These are phyloP conservation scores for Pandion haliaetus DNA, from an alignment of 2,113 vertebrate species.

Conservation along the genomic window DNA sequence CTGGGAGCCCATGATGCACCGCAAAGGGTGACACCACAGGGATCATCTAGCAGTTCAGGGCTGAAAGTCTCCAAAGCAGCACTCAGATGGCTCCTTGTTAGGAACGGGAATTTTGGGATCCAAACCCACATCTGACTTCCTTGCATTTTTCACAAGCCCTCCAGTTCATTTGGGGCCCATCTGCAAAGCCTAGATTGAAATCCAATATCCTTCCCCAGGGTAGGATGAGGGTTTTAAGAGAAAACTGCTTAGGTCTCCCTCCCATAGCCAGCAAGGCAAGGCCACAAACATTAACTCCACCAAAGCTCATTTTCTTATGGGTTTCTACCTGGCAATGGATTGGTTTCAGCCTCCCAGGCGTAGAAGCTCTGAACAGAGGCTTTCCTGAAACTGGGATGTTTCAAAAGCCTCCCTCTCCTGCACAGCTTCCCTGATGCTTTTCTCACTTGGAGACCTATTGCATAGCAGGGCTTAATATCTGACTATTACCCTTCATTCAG, in stretches of 20 bases:
- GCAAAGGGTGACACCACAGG: background rate
- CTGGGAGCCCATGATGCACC: rapidly evolving
- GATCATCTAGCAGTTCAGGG: background rate
- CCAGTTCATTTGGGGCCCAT: background rate
- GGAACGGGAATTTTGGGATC: background rate
- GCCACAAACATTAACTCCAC: conserved; percentile 12
- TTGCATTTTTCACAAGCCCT: background rate
- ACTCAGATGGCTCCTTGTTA: background rate
- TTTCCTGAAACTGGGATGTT: background rate
- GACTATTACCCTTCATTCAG: background rate
- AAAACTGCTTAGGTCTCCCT: background rate
- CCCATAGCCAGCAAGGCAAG: background rate
- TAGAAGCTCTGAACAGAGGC: background rate
- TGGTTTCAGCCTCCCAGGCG: background rate
- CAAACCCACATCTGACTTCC: conserved; percentile 45
- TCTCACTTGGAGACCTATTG: conserved; percentile 23
- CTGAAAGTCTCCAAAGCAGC: background rate
- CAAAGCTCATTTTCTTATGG: background rate
- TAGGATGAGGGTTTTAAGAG: background rate
- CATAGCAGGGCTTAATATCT: background rate
- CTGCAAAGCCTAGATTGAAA: conserved; percentile 27
- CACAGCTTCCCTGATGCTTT: background rate
- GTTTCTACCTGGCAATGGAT: conserved; percentile 21
- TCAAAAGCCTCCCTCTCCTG: background rate
- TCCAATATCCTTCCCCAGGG: background rate